Evolutionary conservation across 2,888 invertebrate species (phyloP).

Genomic region (Eledone cirrhosa): DNA sequence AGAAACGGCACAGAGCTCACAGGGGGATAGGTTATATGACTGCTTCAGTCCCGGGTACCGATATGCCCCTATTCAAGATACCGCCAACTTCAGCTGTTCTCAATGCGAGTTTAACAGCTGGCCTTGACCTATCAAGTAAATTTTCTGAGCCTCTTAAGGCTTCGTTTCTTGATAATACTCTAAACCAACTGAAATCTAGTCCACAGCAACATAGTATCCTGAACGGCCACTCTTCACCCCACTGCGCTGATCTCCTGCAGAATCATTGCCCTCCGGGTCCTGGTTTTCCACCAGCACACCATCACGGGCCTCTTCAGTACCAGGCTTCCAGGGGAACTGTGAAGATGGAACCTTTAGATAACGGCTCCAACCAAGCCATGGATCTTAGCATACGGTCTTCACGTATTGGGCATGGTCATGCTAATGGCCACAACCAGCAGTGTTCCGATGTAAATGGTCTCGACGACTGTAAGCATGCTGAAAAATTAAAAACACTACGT

Average conservation of each 20-base stretch:
- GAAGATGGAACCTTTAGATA: slow-evolving; percentile 25
- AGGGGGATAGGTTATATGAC: slow-evolving; percentile 58
- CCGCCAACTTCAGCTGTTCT: slow-evolving; percentile 48
- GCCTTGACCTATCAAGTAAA: slow-evolving; percentile 27
- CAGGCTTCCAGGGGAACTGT: slow-evolving; percentile 30
- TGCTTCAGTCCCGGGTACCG: slow-evolving; percentile 49
- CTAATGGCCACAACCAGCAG: slow-evolving; percentile 12
- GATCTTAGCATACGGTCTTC: slow-evolving; percentile 53
- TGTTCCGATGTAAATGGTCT: slow-evolving; percentile 22
- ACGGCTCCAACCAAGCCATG: slow-evolving; percentile 42
- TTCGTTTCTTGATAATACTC: slow-evolving; percentile 38
- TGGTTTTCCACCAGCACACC: slow-evolving; percentile 32
- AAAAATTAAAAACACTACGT: slow-evolving; percentile 59
- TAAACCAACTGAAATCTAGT: slow-evolving; percentile 45
- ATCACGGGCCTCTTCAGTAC: slow-evolving; percentile 35
- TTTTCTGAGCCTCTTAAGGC: slow-evolving; percentile 28
- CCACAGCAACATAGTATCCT: slow-evolving; percentile 42
- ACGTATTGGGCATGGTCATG: slow-evolving; percentile 9
- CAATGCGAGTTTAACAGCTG: slow-evolving; percentile 26
- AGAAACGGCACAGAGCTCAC: slow-evolving; percentile 61
- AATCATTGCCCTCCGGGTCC: slow-evolving; percentile 36
- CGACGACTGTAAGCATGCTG: slow-evolving; percentile 53
- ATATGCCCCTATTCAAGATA: slow-evolving; percentile 51
- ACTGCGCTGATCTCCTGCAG: slow-evolving; percentile 45
- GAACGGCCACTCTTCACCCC: slow-evolving; percentile 50